These are phyloP conservation scores for Bradypodion ventrale DNA, from an alignment of 2,797 vertebrate species.

Conservation along the genomic window DNA sequence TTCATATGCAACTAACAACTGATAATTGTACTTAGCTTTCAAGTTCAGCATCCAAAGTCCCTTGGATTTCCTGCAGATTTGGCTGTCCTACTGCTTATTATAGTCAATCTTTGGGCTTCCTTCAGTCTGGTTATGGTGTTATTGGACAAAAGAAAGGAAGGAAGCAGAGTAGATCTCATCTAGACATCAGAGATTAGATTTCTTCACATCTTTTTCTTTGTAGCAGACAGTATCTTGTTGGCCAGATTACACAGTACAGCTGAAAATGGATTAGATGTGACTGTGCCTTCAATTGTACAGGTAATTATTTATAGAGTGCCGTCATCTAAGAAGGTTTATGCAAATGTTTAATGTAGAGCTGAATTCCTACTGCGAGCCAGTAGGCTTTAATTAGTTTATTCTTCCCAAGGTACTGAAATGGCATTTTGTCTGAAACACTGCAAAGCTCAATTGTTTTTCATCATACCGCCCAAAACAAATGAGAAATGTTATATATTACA, in stretches of 20 bases:
- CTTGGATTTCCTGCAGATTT: neutral
- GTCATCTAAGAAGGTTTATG: constrained; percentile 4
- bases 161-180: neutral
- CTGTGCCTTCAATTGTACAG: neutral
- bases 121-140: too few species aligned
- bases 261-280: neutral
- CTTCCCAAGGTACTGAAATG: constrained; percentile 18
- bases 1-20: constrained; percentile 16
- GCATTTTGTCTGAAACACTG: constrained; percentile 11
- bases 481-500: constrained; percentile 8
- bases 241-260: neutral
- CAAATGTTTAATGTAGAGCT: constrained; percentile 5
- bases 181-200: neutral
- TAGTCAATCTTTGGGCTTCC: neutral
- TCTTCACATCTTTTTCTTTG: neutral
- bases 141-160: neutral
- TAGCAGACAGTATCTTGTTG: neutral
- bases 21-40: constrained; percentile 1
- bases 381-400: constrained; percentile 15
- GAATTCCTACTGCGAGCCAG: constrained; percentile 8
- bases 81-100: neutral
- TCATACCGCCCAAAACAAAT: neutral
- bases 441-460: neutral
- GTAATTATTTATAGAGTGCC: neutral
- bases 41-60: neutral